Percentiles rank a stretch among this genome's conserved stretches.
These are phyloP conservation scores for Macroteleia sp. DNA, from an alignment of 2,888 invertebrate species.

Conservation along the genomic window DNA sequence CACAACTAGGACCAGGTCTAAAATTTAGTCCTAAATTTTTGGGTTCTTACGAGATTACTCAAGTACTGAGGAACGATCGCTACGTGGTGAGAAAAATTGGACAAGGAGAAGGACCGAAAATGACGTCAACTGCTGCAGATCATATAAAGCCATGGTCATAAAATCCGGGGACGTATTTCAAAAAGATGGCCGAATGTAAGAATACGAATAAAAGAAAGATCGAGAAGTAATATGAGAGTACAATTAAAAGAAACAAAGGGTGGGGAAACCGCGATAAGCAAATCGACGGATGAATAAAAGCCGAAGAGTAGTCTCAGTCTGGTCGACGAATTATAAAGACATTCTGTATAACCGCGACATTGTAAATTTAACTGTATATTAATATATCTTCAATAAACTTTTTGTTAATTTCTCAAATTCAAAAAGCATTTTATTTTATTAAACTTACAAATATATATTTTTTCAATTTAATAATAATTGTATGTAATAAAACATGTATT, in stretches of 20 bases:
- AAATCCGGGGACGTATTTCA: background rate
- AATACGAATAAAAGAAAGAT: background rate
- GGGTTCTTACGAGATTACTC: background rate
- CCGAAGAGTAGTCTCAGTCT: no score
- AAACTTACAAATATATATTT: no score
- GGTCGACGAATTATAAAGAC: no score
- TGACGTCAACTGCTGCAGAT: constrained; percentile 10
- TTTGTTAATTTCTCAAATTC: no score
- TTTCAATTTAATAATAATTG: no score
- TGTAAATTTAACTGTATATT: no score
- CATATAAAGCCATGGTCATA: background rate
- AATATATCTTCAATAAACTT: no score
- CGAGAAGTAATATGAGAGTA: no score
- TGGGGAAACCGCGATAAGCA: background rate
- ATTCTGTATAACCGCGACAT: no score
- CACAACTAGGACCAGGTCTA: constrained; percentile 1
- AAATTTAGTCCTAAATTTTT: constrained; percentile 4
- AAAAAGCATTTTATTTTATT: no score
- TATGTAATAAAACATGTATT: no score
- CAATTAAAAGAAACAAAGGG: background rate
- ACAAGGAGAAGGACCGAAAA: background rate
- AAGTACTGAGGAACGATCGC: constrained; percentile 6
- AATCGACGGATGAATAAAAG: no score
- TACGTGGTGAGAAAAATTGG: constrained; percentile 1
- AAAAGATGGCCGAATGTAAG: background rate